These are phyloP conservation scores for Paralinhomoeus sp. DNA, from an alignment of 2,888 invertebrate genomes.

Conservation along the genomic window DNA sequence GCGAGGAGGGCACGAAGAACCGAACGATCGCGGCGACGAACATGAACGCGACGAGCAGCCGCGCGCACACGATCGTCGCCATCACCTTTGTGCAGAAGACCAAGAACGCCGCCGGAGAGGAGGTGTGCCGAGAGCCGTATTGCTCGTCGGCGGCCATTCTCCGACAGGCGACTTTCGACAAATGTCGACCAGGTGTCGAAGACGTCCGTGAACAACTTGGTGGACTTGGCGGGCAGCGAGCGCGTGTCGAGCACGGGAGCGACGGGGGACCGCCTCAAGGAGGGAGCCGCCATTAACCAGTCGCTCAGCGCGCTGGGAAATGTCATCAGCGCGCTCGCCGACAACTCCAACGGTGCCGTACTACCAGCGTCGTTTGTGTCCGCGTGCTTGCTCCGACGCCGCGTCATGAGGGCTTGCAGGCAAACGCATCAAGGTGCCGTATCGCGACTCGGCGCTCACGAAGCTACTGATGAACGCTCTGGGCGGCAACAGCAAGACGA, in stretches of 20 bases:
- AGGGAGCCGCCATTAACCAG: constrained; percentile 34
- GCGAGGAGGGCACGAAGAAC: constrained; percentile 33
- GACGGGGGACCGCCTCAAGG: constrained; percentile 32
- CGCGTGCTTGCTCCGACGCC: not conserved
- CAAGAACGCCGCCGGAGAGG: constrained; percentile 30
- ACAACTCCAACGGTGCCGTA: constrained; percentile 22
- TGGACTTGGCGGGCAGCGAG: constrained; percentile 36
- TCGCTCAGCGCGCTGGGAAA: constrained; percentile 33
- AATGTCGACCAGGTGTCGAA: too few relatives aligned
- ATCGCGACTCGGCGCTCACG: constrained; percentile 28
- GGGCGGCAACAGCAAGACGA: constrained; percentile 87
- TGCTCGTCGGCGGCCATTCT: too few relatives aligned
- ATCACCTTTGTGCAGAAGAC: constrained; percentile 32
- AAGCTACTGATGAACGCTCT: constrained; percentile 43
- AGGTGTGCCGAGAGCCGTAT: too few relatives aligned
- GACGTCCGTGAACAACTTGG: constrained; percentile 31
- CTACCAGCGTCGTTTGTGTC: not conserved
- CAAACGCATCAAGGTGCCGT: constrained; percentile 27
- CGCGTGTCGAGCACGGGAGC: constrained; percentile 33
- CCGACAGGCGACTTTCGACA: too few relatives aligned
- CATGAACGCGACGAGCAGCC: constrained; percentile 34
- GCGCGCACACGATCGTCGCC: constrained; percentile 34
- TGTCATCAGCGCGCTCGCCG: constrained; percentile 29
- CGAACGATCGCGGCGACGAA: constrained; percentile 34
- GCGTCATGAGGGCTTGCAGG: not conserved